Base-by-base conservation (phyloP, 2,113 vertebrate genomes). In the Epinephelus cyanopodus region DNA sequence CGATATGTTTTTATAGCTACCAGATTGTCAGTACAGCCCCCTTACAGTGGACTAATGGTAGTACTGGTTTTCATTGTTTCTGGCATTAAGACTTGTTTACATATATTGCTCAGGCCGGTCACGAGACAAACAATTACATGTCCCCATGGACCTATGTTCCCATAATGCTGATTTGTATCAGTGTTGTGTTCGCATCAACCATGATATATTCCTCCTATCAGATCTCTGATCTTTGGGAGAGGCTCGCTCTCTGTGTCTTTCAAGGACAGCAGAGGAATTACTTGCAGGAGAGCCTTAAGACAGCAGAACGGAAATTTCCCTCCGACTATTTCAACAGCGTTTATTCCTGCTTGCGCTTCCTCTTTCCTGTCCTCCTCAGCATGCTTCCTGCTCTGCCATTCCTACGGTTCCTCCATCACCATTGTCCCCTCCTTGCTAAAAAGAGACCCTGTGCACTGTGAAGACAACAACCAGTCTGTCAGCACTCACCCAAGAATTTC, bases 341-440 rank as follows among this genome's bases (percentile, higher is more conserved):
- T 95, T 93, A 93, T 94, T 94, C 90, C 90, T 88, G 89, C 81
- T 83, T 90, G 80, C 54, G 62, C 89, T 93, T 95, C 93, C 92
- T 93, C 81, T 93, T 93, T 95, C 94, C 94, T 94, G 90, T 91
- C 85, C 89, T 94, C 84, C 77, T 92, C 82, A 39, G 79, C 63
- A 77, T 57, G 74, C 88, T 93, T 95, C 93, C 93, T 92, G 82
- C 75, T 82, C 69, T 73, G 69, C 89, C 85, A 81, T 90, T 81
- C 85, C 86, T 64, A 53, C 68, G 73, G 68, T 90, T 93, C 79
- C 76, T 79, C 65, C 61, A 56, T 84, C 81, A 71, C 79, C 21
- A 83, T 87, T 89, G 84, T 88, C 75, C 80, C 57, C 71, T 71
- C 25, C 68, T 50, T 81, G 64, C 70, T 74, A 67, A 77, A 81